Conservation (phyloP, 1,140 invertebrate species). For the Hyles euphorbiae region DNA sequence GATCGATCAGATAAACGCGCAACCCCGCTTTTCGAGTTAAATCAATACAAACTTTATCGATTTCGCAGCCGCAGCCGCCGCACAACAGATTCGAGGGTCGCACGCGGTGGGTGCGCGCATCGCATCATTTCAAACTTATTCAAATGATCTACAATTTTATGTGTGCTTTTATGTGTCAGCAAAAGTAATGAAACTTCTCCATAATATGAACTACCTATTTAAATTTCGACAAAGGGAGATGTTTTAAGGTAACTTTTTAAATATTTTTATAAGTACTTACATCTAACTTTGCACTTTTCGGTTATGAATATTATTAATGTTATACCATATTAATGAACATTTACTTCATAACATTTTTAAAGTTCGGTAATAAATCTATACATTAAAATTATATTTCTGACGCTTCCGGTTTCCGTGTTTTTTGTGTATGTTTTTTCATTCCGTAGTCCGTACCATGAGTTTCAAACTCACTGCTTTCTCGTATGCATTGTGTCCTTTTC, state of each 20-base stretch:
- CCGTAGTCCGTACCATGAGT: no score
- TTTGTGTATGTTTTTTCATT: no score
- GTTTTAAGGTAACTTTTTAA: neutral
- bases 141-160: conserved; percentile 6
- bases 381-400: no score
- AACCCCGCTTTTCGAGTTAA: conserved; percentile 66
- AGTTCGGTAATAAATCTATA: no score
- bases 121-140: conserved; percentile 11
- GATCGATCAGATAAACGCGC: conserved; percentile 74
- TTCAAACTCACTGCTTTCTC: no score
- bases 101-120: conserved; percentile 68
- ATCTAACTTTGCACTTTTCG: no score
- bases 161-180: conserved; percentile 7
- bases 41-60: conserved; percentile 69
- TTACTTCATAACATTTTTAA: no score
- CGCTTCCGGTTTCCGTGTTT: no score
- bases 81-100: conserved; percentile 65
- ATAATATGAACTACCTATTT: neutral
- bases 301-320: no score
- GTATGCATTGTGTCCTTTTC: no score
- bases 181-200: neutral
- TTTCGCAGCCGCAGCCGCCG: conserved; percentile 71
- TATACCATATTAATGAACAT: no score
- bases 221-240: neutral
- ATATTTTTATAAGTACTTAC: no score